Evolutionary conservation across 2,888 invertebrate species (phyloP), one percentile per base, ranked within the genome.

Genomic region (Blastobasis lacticolella): DNA sequence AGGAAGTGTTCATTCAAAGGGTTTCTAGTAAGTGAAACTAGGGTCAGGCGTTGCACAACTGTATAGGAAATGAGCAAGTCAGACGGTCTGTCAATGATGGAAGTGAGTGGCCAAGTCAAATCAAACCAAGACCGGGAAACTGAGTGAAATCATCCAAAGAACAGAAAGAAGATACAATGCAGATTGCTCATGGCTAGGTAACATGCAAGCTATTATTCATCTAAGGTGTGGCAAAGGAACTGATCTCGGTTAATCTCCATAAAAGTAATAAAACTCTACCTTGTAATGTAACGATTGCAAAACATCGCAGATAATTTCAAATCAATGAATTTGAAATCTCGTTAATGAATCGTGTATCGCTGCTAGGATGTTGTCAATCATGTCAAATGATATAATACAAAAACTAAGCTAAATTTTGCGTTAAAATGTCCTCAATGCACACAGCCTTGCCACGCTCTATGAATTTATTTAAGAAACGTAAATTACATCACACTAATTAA

Each of bases 381-480:
- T 76, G 78, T 83, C 70, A 68, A 73, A 81, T 76, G 81, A 82
- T 73, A 73, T 23, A 23, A 23, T 23, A 23, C 23, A 23, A 82
- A 68, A 81, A 75, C 88, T 86, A 86, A 81, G 70, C 86, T 87
- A 87, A 77, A 46, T 74, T 78, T 82, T 84, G 86, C 87, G 77
- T 87, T 83, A 80, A 79, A 85, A 88, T 88, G 89, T 89, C 89
- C 89, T 89, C 88, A 88, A 89, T 90, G 90, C 90, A 91, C 91
- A 91, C 91, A 91, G 91, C 91, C 91, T 91, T 90, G 91, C 91
- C 91, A 91, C 91, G 91, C 91, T 89, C 89, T 89, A 89, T 85
- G 80, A 87, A 78, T 84, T 23, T 68, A 71, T 75, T 54, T 54
- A 54, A 23, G 23, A 23, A 23, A 85, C 78, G 78, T 75, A 80